phyloP scores from a whole-genome alignment of 2,113 vertebrate genomes.

The Galeopterus variegatus region DNA sequence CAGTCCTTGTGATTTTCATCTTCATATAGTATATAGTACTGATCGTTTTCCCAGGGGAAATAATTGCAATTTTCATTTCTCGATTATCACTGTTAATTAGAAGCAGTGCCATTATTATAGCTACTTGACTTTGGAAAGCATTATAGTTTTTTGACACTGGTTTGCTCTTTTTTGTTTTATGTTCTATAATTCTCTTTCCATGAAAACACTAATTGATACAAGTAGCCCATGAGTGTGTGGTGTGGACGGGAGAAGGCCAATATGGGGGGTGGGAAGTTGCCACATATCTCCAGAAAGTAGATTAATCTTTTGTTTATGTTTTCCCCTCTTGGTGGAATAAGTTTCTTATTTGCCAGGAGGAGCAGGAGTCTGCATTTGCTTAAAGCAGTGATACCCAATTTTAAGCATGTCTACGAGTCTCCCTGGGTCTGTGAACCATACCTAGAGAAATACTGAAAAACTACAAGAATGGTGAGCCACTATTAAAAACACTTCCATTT shows the following conservation, averaged over 20 bases:
- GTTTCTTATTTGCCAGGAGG: background rate
- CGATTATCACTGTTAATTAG: conserved; percentile 38
- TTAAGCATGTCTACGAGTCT: background rate
- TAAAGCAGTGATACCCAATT: background rate
- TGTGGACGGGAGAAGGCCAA: background rate
- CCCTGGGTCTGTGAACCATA: background rate
- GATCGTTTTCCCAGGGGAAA: background rate
- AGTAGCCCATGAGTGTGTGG: background rate
- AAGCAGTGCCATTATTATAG: background rate
- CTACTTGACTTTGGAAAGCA: background rate
- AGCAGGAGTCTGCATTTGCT: background rate
- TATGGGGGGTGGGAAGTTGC: background rate
- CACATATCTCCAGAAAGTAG: background rate
- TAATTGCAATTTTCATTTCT: background rate
- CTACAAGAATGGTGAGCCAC: background rate
- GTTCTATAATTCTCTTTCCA: background rate
- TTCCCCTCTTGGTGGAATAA: background rate
- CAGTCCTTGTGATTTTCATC: background rate
- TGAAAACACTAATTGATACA: background rate
- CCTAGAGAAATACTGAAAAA: conserved; percentile 22
- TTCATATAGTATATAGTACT: background rate
- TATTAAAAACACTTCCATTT: background rate
- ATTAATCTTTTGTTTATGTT: background rate
- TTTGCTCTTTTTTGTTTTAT: background rate
- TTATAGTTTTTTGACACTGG: background rate